Base-by-base conservation (phyloP, 1,140 invertebrate genomes). In the Babylonia areolata region DNA sequence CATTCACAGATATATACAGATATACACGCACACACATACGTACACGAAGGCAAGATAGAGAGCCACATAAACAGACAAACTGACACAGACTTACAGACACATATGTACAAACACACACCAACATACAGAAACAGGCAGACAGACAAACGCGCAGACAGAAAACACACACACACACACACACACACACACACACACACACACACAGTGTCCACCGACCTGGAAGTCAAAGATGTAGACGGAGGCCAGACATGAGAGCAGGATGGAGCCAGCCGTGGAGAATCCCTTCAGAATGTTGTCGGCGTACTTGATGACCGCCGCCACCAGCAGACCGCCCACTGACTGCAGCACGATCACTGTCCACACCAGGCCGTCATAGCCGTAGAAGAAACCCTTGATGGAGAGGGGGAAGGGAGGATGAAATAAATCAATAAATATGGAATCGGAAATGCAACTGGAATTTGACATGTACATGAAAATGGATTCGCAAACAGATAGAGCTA, bases 191-290 rank as follows among this genome's bases (percentile, higher is more conserved):
- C n/a, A 75, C 73, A 75, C 28, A 75, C 73, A 35, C 42, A 46
- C 42, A 46, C 42, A 46, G 5, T 5, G 42, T 15, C 23, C 37
- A 46, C 5, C 97, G 20, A 99, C 95, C 73, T 97, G 95, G 92
- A 99, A 99, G 89, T 97, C 95, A 92, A 99, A 99, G 78, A 99
- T 95, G 91, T 98, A 98, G 85, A 99, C 97, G 0, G 98, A 99
- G 1, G 96, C 97, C 84, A 99, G 93, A 94, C 98, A 99, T 0
- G 98, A 98, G 81, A 99, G 96, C 28, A 99, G 96, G 89, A 99
- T 94, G 37, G 93, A 91, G 23, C 92, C 87, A 28, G 93, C 92
- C 0, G 92, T 91, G 23, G 93, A 93, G 87, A 94, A 94, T 35
- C 93, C 98, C 88, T 95, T 94, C 0, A 94, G 81, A 79, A 95